A percentile compares a stretch with the other conserved stretches of the same genome.
Conservation (phyloP, 2,797 vertebrate species). For the Xenopus petersii region DNA sequence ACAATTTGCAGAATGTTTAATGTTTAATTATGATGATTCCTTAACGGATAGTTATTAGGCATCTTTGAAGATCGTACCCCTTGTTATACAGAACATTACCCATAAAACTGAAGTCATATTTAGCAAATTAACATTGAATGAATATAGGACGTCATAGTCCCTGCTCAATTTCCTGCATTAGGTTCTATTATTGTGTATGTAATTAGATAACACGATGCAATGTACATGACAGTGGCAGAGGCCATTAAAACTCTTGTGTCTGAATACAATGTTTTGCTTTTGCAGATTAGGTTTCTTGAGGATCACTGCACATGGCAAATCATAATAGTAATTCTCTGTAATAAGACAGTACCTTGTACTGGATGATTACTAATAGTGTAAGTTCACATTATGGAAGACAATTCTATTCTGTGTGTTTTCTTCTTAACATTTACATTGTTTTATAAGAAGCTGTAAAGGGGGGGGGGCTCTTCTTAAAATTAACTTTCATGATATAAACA, state of each 20-base stretch:
- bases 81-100: background rate
- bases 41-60: background rate
- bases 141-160: conserved; percentile 27
- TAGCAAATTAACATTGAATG: conserved; percentile 23
- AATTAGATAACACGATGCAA: conserved; percentile 36
- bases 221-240: conserved; percentile 30
- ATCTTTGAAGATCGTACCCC: background rate
- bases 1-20: no score
- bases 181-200: conserved; percentile 17
- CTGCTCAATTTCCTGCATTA: conserved; percentile 39
- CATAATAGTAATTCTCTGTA: background rate
- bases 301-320: conserved; percentile 7
- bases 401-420: no score
- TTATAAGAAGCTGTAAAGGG: no score
- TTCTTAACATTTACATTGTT: no score
- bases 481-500: no score
- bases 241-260: conserved; percentile 4
- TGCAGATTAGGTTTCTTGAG: conserved; percentile 20
- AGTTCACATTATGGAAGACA: no score
- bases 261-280: conserved; percentile 25
- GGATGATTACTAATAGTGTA: no score
- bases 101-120: conserved; percentile 13
- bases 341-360: no score
- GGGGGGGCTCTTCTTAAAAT: no score
- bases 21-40: background rate